Base-by-base conservation (phyloP, 2,797 vertebrate species). In the Chiloscyllium punctatum region DNA sequence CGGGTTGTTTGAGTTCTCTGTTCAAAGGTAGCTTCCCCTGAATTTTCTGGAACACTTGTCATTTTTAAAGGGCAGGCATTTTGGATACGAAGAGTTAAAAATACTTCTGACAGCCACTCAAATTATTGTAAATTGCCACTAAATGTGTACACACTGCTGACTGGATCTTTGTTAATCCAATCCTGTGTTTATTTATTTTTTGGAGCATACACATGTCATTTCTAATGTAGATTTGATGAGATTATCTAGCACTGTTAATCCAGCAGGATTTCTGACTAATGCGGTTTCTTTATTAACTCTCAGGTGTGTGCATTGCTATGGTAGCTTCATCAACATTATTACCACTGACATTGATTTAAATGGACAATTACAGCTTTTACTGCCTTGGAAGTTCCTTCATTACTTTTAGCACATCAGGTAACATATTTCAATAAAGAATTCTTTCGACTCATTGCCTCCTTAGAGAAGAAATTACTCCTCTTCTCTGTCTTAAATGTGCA, bases 171-270 rank as follows among this genome's bases (percentile, higher is more conserved):
- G 62, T 92, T 92, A 92, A 92, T 92, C 90, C 90, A 92, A 92
- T 92, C 7, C n/a, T 69, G 90, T 69, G 25, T 69, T 92, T 69
- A 92, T 92, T 92, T 92, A 92, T 69, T 42, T 42, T 68, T 42
- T 69, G 90, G 86, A 92, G 23, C 90, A 69, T 92, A 92, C 90
- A 21, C 90, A 69, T 69, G 90, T 92, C 66, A 51, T 92, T 92
- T 37, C 62, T 42, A 92, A 69, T 69, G 66, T 92, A 92, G 37
- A 69, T 92, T 92, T 92, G 90, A 92, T 92, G 90, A 66, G 90
- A 92, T 92, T 92, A 92, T 68, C 90, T 66, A 92, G 90, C 90
- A 69, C 90, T 68, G 90, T 92, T 92, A 92, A 92, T 92, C 90
- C 66, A 69, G 66, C 21, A 69, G 90, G 90, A 66, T 69, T 69